A percentile compares a stretch with the other conserved stretches of the same genome.
Conservation (phyloP, 2,113 vertebrate genomes). For the Cochlearius cochlearius region DNA sequence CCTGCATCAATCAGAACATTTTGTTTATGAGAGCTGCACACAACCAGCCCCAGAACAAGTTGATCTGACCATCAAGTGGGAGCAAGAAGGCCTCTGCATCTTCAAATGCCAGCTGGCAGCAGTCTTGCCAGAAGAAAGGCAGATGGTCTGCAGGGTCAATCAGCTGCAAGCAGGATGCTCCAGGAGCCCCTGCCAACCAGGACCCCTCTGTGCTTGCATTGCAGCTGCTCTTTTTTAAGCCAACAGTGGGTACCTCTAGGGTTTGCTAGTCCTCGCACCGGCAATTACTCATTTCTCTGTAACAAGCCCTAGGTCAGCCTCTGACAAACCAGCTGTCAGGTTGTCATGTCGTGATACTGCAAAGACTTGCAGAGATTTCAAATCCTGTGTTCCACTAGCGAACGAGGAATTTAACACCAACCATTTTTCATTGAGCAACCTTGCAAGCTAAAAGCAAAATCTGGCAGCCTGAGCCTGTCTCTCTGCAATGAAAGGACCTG, state of each 20-base stretch:
- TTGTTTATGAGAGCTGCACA: not conserved
- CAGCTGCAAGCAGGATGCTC: not conserved
- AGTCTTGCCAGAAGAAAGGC: not conserved
- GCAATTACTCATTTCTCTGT: not conserved
- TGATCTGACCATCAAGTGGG: not conserved
- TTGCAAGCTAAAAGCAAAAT: not conserved
- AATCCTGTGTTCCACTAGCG: not conserved
- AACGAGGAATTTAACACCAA: not conserved
- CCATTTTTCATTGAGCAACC: not conserved
- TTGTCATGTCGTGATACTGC: not conserved
- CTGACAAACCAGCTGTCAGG: not conserved
- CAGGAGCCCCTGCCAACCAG: not conserved
- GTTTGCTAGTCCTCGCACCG: rapidly evolving
- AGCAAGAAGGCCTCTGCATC: not conserved
- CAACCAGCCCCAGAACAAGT: not conserved
- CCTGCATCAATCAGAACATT: not conserved
- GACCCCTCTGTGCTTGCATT: not conserved
- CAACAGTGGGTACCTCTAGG: not conserved
- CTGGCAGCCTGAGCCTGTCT: not conserved
- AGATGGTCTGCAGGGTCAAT: not conserved
- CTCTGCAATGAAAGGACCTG: not conserved
- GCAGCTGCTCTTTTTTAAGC: not conserved
- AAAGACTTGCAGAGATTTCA: not conserved
- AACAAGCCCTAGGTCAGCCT: not conserved
- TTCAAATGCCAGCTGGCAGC: not conserved